These are phyloP conservation scores for Magallana gigas DNA, from an alignment of 1,140 invertebrate genomes.

Conservation along the genomic window DNA sequence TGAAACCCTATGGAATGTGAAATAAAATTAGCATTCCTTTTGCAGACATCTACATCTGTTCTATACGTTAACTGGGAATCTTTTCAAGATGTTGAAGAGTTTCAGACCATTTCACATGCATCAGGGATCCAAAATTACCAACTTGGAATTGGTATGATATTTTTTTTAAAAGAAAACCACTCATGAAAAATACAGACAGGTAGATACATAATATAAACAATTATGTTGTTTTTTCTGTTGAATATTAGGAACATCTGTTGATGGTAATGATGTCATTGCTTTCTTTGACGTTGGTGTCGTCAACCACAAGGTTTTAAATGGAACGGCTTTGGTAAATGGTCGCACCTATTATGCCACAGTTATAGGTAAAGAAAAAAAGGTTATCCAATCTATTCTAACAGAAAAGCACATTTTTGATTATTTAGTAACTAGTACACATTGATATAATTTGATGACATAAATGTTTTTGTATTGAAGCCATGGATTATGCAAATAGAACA, in stretches of 20 bases:
- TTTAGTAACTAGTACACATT: too few species aligned
- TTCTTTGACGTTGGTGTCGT: constrained; percentile 56
- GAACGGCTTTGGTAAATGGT: constrained; percentile 57
- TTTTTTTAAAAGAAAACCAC: neutral
- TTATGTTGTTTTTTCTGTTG: neutral
- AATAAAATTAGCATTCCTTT: neutral
- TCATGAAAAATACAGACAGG: neutral
- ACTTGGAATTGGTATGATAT: constrained; percentile 58
- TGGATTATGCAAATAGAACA: constrained; percentile 58
- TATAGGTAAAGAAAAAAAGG: constrained; percentile 48
- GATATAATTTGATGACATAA: too few species aligned
- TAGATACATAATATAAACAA: neutral
- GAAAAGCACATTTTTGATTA: too few species aligned
- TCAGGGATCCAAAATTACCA: constrained; percentile 61
- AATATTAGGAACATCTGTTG: constrained; percentile 52
- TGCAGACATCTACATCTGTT: constrained; percentile 56
- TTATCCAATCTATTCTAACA: too few species aligned
- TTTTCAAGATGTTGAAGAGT: constrained; percentile 65
- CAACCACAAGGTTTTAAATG: constrained; percentile 58
- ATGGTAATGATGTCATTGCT: constrained; percentile 57
- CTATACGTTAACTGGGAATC: constrained; percentile 61
- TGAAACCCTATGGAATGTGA: too few species aligned
- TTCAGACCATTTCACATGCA: constrained; percentile 46
- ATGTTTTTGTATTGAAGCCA: constrained; percentile 39
- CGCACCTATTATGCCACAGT: constrained; percentile 61